phyloP scores from a whole-genome alignment of 2,113 vertebrate genomes.

The Pachycephala philippinensis region DNA sequence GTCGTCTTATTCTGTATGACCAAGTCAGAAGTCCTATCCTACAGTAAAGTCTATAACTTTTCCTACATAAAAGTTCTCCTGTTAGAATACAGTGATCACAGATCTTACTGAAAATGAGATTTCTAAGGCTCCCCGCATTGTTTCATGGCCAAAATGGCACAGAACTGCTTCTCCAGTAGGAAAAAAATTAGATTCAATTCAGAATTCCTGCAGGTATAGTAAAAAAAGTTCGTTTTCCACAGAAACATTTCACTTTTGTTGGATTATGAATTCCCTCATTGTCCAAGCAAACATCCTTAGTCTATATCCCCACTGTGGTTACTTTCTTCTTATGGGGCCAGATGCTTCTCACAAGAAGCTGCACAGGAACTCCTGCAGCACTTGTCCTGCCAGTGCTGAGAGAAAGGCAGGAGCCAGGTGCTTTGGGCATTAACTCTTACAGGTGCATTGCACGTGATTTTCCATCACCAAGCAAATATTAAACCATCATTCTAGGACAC shows the following conservation, averaged over 20 bases:
- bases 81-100: neutral
- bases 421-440: neutral
- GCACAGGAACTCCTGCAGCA: neutral
- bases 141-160: neutral
- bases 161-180: neutral
- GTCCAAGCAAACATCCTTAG: neutral
- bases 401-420: neutral
- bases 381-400: neutral
- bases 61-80: neutral
- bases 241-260: neutral
- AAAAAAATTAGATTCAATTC: neutral
- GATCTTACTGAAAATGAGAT: neutral
- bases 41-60: neutral
- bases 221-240: neutral
- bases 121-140: neutral
- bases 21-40: neutral
- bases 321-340: neutral
- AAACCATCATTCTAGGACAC: neutral
- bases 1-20: neutral
- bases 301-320: neutral
- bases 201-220: neutral
- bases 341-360: neutral
- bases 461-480: neutral
- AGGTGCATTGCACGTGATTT: neutral
- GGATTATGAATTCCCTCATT: neutral